Percentiles rank a stretch among this genome's conserved stretches.
Conservation (phyloP, 2,888 invertebrate genomes). For the Periphyllus acericola region DNA sequence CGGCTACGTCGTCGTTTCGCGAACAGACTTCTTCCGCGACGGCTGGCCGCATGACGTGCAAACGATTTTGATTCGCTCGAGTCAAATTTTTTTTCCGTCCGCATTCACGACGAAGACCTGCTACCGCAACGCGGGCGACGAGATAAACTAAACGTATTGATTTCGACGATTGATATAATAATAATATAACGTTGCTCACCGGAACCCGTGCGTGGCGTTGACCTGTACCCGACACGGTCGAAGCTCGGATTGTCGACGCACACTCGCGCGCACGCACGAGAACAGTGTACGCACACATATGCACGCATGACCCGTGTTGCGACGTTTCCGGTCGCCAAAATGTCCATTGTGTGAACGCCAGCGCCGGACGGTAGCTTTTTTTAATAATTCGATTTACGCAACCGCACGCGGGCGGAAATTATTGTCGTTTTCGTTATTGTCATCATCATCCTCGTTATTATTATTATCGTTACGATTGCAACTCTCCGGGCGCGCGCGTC, state of each 20-base stretch:
- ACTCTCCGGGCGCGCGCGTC: not conserved
- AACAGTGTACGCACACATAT: too few species aligned
- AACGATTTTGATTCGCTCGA: too few species aligned
- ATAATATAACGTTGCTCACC: not conserved
- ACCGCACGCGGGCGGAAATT: not conserved
- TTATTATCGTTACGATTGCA: not conserved
- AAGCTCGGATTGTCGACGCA: not conserved
- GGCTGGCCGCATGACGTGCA: too few species aligned
- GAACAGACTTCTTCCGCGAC: too few species aligned
- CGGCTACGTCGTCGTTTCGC: too few species aligned
- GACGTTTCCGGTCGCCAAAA: not conserved
- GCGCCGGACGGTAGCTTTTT: not conserved
- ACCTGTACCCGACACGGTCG: not conserved
- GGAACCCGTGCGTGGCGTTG: not conserved
- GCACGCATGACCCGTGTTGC: not conserved
- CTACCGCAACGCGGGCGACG: not conserved
- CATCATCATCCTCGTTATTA: not conserved
- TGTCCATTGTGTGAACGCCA: not conserved
- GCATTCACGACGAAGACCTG: not conserved
- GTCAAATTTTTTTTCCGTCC: too few species aligned
- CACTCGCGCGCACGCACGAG: not conserved
- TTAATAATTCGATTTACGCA: constrained; percentile 1
- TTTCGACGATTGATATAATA: not conserved
- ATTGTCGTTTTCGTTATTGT: not conserved
- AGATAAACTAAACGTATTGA: not conserved